Evolutionary conservation across 1,140 invertebrate species (phyloP).

Genomic region (Holcopasites calliopsidis): DNA sequence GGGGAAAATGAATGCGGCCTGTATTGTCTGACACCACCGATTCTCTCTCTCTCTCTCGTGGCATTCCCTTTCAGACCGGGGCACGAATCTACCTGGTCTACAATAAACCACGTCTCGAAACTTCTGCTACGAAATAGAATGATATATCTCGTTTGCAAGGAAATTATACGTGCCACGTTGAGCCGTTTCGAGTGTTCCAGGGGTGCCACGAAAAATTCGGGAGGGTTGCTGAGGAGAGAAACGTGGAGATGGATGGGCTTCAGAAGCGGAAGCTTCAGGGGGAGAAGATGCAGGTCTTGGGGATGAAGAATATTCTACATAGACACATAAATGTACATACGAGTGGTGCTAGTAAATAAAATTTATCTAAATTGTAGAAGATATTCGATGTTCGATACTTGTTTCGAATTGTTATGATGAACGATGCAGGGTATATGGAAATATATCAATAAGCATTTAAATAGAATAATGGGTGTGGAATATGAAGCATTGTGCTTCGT

Average conservation of each 20-base stretch:
- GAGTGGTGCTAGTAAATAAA: no score
- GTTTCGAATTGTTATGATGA: no score
- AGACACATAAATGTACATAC: no score
- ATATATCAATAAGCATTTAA: no score
- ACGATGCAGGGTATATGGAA: no score
- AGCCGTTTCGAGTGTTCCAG: neutral
- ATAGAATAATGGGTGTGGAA: no score
- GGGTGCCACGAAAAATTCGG: neutral
- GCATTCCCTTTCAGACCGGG: neutral
- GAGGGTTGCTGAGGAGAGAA: neutral
- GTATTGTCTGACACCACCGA: slow-evolving; percentile 5
- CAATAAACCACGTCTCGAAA: neutral
- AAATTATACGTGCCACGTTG: neutral
- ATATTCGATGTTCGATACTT: no score
- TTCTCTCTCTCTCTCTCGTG: neutral
- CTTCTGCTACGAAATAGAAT: neutral
- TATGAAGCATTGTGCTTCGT: no score
- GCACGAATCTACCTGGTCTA: slow-evolving; percentile 1
- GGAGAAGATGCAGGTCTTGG: no score
- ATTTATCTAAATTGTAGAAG: no score
- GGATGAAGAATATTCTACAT: no score
- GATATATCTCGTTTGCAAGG: neutral
- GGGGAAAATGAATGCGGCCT: slow-evolving; percentile 5
- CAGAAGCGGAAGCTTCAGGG: no score
- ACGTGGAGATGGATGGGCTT: neutral